Percentiles rank a stretch among this genome's conserved stretches.
Evolutionary conservation across 2,113 vertebrate genomes (phyloP).

Genomic region (Phalacrocorax brasilianus): DNA sequence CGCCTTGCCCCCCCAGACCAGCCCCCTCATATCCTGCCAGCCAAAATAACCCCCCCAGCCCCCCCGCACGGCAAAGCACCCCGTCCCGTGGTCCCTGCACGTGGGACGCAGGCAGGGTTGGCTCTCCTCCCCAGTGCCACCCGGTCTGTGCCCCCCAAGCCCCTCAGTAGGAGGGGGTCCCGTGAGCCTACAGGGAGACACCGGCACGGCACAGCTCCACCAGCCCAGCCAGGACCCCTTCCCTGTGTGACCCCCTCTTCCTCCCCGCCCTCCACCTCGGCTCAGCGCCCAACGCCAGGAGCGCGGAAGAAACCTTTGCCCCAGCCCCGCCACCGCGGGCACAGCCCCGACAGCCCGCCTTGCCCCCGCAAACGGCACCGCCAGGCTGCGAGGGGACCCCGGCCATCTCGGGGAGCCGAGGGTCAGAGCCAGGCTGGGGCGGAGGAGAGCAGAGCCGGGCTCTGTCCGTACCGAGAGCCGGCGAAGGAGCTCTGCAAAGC

Average conservation of each 20-base stretch:
- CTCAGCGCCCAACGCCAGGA: fast-evolving
- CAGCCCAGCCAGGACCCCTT: background rate
- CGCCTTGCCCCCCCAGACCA: fast-evolving
- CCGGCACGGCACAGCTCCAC: background rate
- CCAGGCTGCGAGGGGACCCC: background rate
- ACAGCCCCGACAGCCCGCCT: background rate
- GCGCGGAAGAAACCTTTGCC: background rate
- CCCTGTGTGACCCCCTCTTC: background rate
- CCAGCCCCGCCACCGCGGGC: background rate
- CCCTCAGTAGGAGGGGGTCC: background rate
- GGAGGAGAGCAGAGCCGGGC: background rate
- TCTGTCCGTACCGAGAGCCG: fast-evolving
- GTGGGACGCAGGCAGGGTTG: too few relatives aligned
- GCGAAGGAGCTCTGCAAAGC: background rate
- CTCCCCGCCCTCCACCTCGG: background rate
- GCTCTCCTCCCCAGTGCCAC: background rate
- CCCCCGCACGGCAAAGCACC: fast-evolving
- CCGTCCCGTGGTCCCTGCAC: background rate
- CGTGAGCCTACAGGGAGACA: background rate
- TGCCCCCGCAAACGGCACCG: fast-evolving
- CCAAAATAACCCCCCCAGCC: too few relatives aligned
- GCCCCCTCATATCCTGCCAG: background rate
- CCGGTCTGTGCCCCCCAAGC: fast-evolving
- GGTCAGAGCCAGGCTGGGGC: fast-evolving
- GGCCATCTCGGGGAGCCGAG: fast-evolving